Evolutionary conservation across 2,113 vertebrate genomes (phyloP).

Genomic region (Mesoclemmys tuberculata): DNA sequence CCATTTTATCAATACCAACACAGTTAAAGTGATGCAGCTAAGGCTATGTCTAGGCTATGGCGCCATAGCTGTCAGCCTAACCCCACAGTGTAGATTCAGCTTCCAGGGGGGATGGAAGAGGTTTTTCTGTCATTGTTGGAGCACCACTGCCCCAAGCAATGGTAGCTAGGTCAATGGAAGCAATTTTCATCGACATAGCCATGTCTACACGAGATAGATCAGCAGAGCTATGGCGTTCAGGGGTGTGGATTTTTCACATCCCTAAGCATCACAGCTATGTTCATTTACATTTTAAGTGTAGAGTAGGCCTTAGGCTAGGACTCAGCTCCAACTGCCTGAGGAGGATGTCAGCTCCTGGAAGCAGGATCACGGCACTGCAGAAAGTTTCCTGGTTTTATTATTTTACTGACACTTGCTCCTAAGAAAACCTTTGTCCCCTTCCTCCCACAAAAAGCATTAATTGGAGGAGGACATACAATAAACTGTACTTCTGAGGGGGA

Average conservation of each 20-base stretch:
- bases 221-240: not conserved
- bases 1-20: not conserved
- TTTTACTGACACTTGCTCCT: not conserved
- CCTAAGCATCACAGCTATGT: not conserved
- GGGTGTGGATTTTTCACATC: not conserved
- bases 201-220: not conserved
- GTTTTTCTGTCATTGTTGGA: not conserved
- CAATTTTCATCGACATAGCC: not conserved
- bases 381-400: not conserved
- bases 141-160: not conserved
- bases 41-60: not conserved
- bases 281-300: not conserved
- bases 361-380: not conserved
- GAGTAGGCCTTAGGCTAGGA: not conserved
- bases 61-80: not conserved
- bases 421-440: not conserved
- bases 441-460: not conserved
- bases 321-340: not conserved
- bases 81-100: not conserved
- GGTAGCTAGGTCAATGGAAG: not conserved
- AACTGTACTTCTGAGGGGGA: not conserved
- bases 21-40: not conserved
- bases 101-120: not conserved
- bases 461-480: not conserved
- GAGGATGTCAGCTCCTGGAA: not conserved